Conservation (phyloP, 1,140 invertebrate genomes). For the Ruditapes philippinarum region DNA sequence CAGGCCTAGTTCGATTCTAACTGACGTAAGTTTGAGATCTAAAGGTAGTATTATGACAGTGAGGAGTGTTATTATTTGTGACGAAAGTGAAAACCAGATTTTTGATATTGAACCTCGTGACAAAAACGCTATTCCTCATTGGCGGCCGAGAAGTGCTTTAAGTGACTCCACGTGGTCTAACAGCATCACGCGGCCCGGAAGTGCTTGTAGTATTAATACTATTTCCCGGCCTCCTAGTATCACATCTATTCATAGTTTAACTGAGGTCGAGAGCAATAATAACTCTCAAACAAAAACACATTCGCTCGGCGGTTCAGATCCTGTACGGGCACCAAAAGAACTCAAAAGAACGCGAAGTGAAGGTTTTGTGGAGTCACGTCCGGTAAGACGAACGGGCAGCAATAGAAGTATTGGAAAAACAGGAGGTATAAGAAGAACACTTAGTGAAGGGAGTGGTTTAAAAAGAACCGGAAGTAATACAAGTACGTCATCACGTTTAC, state of each 20-base stretch:
- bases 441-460: conserved; percentile 33
- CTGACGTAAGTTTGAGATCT: conserved; percentile 25
- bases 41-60: conserved; percentile 62
- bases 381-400: background rate
- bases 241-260: background rate
- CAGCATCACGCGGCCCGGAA: conserved; percentile 58
- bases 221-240: conserved; percentile 44
- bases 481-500: conserved; percentile 19
- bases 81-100: conserved; percentile 56
- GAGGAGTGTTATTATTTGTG: conserved; percentile 53
- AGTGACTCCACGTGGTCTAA: conserved; percentile 65
- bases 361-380: background rate
- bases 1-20: conserved; percentile 58
- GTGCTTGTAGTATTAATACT: conserved; percentile 46
- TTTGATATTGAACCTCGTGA: conserved; percentile 59
- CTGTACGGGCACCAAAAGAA: background rate
- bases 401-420: conserved; percentile 5
- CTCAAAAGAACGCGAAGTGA: conserved; percentile 51
- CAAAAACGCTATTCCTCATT: background rate
- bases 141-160: conserved; percentile 30
- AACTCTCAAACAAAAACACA: conserved; percentile 14
- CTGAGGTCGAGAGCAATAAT: background rate
- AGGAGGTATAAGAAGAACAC: background rate
- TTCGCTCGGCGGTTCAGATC: background rate
- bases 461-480: conserved; percentile 9